phyloP scores from a whole-genome alignment of 2,888 invertebrate species.

The Choreutis nemorana region DNA sequence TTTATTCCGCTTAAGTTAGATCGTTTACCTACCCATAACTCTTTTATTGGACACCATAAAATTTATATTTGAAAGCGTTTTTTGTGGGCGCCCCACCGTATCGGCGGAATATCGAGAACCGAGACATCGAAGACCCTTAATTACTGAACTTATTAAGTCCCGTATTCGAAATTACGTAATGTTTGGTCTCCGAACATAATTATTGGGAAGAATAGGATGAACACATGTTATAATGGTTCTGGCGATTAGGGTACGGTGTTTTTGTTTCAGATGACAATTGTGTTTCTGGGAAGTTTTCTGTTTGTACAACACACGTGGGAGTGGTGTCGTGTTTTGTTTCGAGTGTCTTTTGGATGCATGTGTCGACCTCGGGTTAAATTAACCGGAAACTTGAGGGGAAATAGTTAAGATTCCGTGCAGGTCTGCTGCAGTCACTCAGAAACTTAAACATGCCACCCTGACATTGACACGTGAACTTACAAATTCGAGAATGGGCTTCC shows the following conservation, averaged over 20 bases:
- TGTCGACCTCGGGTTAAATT: conserved; percentile 54
- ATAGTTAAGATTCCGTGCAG: conserved; percentile 54
- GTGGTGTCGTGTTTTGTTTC: conserved; percentile 28
- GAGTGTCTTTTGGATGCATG: conserved; percentile 38
- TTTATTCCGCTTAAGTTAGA: conserved; percentile 45
- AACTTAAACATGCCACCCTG: conserved; percentile 30
- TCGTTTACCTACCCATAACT: conserved; percentile 46
- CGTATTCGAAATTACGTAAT: conserved; percentile 15
- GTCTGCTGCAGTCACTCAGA: conserved; percentile 36
- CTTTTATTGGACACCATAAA: conserved; percentile 26
- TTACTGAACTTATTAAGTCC: conserved; percentile 16
- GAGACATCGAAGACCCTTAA: conserved; percentile 24
- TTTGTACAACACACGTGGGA: conserved; percentile 51
- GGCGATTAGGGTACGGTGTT: conserved; percentile 46
- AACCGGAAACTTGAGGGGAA: conserved; percentile 56
- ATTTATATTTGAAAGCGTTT: conserved; percentile 15
- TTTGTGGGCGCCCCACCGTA: conserved; percentile 17
- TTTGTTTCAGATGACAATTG: conserved; percentile 49
- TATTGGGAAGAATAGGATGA: conserved; percentile 23
- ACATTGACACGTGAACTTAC: neutral
- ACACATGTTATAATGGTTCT: conserved; percentile 25
- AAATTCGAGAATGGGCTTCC: neutral
- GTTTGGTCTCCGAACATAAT: conserved; percentile 25
- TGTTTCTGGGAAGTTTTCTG: conserved; percentile 44
- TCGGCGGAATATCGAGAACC: conserved; percentile 12